A percentile compares a stretch with the other conserved stretches of the same genome.
These are phyloP conservation scores for Crematogaster levior DNA, from an alignment of 2,888 invertebrate genomes.

Conservation along the genomic window DNA sequence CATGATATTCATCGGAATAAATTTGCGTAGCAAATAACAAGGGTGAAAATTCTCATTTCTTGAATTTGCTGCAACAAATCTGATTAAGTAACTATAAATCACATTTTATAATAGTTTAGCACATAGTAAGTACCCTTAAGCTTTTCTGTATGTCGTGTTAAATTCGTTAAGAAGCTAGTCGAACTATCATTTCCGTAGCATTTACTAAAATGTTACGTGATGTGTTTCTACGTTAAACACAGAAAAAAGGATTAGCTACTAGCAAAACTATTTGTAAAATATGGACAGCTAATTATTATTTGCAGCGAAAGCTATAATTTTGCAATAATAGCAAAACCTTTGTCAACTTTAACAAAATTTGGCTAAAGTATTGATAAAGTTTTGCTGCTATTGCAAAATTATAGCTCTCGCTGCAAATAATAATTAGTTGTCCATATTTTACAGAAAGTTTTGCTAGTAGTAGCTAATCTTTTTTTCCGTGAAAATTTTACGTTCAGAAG, in stretches of 20 bases:
- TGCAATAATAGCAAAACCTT: too few relatives aligned
- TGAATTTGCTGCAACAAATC: background rate
- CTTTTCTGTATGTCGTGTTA: background rate
- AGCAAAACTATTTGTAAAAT: too few relatives aligned
- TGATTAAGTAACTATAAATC: background rate
- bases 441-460: too few relatives aligned
- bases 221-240: conserved; percentile 28
- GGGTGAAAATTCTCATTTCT: background rate
- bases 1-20: conserved; percentile 14
- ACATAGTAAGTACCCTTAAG: background rate
- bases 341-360: too few relatives aligned
- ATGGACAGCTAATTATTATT: too few relatives aligned
- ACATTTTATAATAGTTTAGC: conserved; percentile 17
- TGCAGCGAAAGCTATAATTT: too few relatives aligned
- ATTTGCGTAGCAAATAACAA: conserved; percentile 16
- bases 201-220: background rate
- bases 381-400: too few relatives aligned
- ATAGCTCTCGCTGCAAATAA: too few relatives aligned
- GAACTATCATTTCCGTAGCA: background rate
- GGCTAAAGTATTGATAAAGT: too few relatives aligned
- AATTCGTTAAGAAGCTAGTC: background rate
- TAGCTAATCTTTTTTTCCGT: too few relatives aligned
- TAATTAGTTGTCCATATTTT: too few relatives aligned
- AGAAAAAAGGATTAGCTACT: too few relatives aligned
- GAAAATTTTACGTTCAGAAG: conserved; percentile 39